These are phyloP conservation scores for Rhagonycha lutea DNA, from an alignment of 2,888 invertebrate genomes.

Conservation along the genomic window DNA sequence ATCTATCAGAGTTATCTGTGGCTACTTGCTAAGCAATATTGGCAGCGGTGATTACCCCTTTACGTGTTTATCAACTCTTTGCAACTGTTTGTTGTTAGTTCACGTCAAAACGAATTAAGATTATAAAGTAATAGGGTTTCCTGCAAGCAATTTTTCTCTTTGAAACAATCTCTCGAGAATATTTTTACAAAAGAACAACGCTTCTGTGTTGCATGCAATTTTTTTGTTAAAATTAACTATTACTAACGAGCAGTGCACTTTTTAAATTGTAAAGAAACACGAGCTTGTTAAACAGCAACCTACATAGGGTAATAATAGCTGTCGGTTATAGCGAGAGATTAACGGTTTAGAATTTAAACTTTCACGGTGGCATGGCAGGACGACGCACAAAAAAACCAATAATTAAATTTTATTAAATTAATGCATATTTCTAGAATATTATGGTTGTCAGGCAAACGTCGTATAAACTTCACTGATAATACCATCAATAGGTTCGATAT, in stretches of 20 bases:
- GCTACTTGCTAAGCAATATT: conserved; percentile 21
- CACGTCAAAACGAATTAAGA: conserved; percentile 1
- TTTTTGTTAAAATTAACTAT: conserved; percentile 28
- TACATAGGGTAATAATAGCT: conserved; percentile 22
- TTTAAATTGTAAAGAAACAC: conserved; percentile 24
- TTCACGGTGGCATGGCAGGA: background rate
- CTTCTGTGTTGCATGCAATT: conserved; percentile 18
- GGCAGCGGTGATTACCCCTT: conserved; percentile 23
- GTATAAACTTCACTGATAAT: conserved; percentile 17
- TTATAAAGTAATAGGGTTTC: background rate
- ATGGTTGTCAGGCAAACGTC: conserved; percentile 16
- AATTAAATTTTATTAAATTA: conserved; percentile 22
- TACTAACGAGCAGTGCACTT: conserved; percentile 23
- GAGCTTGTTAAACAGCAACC: conserved; percentile 8
- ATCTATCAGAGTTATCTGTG: conserved; percentile 24
- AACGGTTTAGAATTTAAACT: conserved; percentile 12
- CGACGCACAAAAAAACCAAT: background rate
- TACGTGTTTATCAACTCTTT: conserved; percentile 20
- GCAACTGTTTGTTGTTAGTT: conserved; percentile 15
- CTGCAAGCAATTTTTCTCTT: background rate
- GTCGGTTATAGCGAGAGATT: conserved; percentile 24
- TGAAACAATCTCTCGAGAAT: conserved; percentile 3
- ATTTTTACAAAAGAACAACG: conserved; percentile 9
- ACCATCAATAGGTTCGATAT: conserved; percentile 21
- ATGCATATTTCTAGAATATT: conserved; percentile 17